These are phyloP conservation scores for Stegodyphus dumicola DNA, from an alignment of 1,140 invertebrate species.

Conservation along the genomic window DNA sequence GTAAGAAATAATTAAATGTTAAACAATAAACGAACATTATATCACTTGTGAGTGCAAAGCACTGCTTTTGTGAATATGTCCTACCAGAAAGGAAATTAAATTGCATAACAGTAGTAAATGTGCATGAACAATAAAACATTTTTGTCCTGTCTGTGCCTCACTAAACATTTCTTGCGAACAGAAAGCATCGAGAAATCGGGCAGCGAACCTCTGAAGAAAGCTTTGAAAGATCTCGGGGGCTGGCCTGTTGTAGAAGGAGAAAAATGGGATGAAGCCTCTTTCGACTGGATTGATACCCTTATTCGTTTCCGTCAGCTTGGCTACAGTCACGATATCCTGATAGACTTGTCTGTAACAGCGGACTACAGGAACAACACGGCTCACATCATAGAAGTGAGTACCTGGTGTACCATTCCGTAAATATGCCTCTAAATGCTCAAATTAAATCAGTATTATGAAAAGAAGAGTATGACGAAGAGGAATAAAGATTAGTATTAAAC, in stretches of 20 bases:
- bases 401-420: neutral
- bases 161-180: neutral
- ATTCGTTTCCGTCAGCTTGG: slow-evolving; percentile 83
- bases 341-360: slow-evolving; percentile 90
- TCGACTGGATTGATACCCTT: slow-evolving; percentile 84
- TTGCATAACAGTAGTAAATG: too few relatives aligned
- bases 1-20: too few relatives aligned
- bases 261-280: slow-evolving; percentile 78
- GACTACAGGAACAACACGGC: slow-evolving; percentile 87
- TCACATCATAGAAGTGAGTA: slow-evolving; percentile 86
- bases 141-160: too few relatives aligned
- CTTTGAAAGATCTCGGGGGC: slow-evolving; percentile 82
- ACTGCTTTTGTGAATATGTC: too few relatives aligned
- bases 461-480: too few relatives aligned
- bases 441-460: too few relatives aligned
- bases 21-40: too few relatives aligned
- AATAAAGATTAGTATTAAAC: too few relatives aligned
- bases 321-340: slow-evolving; percentile 89
- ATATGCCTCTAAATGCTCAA: too few relatives aligned
- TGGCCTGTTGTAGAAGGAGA: slow-evolving; percentile 89
- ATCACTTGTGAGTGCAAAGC: too few relatives aligned
- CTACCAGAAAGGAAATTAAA: too few relatives aligned
- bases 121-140: too few relatives aligned
- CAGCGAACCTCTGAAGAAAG: slow-evolving; percentile 74
- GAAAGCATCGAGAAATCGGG: slow-evolving; percentile 62